Evolutionary conservation across 2,113 vertebrate genomes (phyloP).

Genomic region (Elachura formosa): DNA sequence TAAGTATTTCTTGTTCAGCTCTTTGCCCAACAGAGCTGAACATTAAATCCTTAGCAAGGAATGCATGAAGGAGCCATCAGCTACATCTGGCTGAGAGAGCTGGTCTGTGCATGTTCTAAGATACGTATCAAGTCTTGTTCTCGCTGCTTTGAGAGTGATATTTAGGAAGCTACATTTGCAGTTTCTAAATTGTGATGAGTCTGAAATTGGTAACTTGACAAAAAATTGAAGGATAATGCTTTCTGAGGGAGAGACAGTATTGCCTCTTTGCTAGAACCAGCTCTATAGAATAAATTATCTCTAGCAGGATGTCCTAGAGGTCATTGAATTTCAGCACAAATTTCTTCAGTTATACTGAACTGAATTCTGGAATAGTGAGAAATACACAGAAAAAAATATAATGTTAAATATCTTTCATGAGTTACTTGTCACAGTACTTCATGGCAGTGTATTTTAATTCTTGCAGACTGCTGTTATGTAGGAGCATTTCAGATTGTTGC

Average conservation of each 20-base stretch:
- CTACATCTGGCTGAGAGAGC: not conserved
- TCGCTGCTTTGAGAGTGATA: not conserved
- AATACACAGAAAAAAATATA: not conserved
- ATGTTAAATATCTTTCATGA: not conserved
- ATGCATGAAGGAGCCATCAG: not conserved
- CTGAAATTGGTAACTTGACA: not conserved
- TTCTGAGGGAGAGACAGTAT: not conserved
- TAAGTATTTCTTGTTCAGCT: too few relatives aligned
- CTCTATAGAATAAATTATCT: not conserved
- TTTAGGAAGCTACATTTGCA: not conserved
- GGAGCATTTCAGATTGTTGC: not conserved
- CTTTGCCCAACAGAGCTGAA: not conserved
- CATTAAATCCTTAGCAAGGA: not conserved
- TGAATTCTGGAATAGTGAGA: not conserved
- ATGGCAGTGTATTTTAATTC: not conserved
- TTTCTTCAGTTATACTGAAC: not conserved
- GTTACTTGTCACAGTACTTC: not conserved
- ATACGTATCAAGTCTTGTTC: not conserved
- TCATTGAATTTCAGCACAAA: not conserved
- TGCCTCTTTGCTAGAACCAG: not conserved
- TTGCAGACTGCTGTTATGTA: not conserved
- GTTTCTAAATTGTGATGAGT: not conserved
- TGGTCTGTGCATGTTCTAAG: not conserved
- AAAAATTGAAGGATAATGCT: not conserved
- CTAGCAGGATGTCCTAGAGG: not conserved